Evolutionary conservation across 2,888 invertebrate species (phyloP).

Genomic region (Patella caerulea): DNA sequence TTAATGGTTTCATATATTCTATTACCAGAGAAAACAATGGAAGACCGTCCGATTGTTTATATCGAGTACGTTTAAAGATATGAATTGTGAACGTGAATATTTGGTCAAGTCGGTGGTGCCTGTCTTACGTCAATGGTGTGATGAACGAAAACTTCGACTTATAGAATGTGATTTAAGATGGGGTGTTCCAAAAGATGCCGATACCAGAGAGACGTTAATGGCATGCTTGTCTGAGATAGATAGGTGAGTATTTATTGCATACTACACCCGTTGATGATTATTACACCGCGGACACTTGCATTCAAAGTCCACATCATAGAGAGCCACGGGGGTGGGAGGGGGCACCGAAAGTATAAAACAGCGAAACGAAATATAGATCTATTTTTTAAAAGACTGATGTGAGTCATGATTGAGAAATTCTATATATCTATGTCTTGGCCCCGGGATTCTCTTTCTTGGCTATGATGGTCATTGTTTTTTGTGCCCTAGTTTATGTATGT

Average conservation of each 20-base stretch:
- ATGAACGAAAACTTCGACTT: conserved; percentile 38
- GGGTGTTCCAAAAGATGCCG: conserved; percentile 50
- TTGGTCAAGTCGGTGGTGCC: conserved; percentile 41
- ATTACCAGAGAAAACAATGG: conserved; percentile 34
- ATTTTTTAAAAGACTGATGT: too few species aligned
- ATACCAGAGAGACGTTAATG: conserved; percentile 41
- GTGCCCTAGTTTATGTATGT: too few species aligned
- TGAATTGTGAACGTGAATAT: conserved; percentile 35
- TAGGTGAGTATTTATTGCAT: conserved; percentile 21
- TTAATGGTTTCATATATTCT: not conserved
- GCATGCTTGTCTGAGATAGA: conserved; percentile 49
- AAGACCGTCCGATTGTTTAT: conserved; percentile 35
- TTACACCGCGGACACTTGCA: too few species aligned
- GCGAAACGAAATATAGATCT: too few species aligned
- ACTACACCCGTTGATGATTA: too few species aligned
- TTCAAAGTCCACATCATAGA: too few species aligned
- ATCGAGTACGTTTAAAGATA: conserved; percentile 37
- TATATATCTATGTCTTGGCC: too few species aligned
- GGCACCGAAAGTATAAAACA: too few species aligned
- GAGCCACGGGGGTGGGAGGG: too few species aligned
- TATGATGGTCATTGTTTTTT: too few species aligned
- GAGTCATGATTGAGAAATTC: too few species aligned
- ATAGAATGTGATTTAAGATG: conserved; percentile 51
- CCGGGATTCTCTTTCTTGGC: too few species aligned
- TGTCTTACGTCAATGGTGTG: conserved; percentile 43